phyloP scores from a whole-genome alignment of 1,140 invertebrate species.

The Meloidogyne hapla region DNA sequence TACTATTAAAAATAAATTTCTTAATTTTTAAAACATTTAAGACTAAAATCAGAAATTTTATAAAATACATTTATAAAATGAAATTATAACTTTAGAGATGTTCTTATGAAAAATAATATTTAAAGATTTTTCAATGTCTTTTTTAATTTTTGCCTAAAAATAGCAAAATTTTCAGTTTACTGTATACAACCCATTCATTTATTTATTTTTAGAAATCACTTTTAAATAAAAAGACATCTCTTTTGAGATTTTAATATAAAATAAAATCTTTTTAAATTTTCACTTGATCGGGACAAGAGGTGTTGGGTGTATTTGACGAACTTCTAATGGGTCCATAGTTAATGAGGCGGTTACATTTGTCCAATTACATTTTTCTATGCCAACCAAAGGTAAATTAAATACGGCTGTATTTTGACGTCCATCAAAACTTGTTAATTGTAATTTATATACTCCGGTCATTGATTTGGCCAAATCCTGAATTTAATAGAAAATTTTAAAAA shows the following conservation, averaged over 20 bases:
- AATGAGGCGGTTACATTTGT: conserved; percentile 13
- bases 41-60: too few species aligned
- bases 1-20: too few species aligned
- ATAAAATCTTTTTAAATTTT: conserved; percentile 10
- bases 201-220: too few species aligned
- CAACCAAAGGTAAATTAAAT: conserved; percentile 27
- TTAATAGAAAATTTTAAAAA: not conserved
- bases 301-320: conserved; percentile 12
- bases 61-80: too few species aligned
- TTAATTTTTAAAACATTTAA: too few species aligned
- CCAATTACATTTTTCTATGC: conserved; percentile 30
- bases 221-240: not conserved
- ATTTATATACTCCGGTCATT: conserved; percentile 24
- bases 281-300: conserved; percentile 27
- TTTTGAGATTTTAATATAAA: not conserved
- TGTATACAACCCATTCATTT: too few species aligned
- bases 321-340: conserved; percentile 26
- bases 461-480: conserved; percentile 19
- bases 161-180: too few species aligned
- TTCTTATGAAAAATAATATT: too few species aligned
- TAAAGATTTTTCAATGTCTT: too few species aligned
- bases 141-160: too few species aligned
- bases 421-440: conserved; percentile 21
- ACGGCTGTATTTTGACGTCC: conserved; percentile 19
- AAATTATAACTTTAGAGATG: too few species aligned